A percentile compares a stretch with the other conserved stretches of the same genome.
Evolutionary conservation across 1,140 invertebrate genomes (phyloP).

Genomic region (Contarinia nasturtii): DNA sequence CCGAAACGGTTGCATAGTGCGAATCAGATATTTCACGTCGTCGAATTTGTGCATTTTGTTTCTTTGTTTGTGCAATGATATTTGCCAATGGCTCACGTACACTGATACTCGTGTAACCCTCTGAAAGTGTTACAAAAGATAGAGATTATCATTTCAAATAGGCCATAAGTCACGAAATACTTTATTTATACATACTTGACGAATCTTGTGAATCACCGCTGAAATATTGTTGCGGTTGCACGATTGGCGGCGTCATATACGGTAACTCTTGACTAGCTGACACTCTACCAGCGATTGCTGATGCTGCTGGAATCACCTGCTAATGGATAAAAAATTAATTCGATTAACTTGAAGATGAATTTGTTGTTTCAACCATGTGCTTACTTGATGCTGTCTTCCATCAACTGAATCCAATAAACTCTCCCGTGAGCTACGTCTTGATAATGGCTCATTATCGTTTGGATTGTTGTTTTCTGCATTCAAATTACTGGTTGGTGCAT

Average conservation of each 20-base stretch:
- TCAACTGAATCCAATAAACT: background rate
- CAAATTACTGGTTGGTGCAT: background rate
- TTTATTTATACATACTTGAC: constrained; percentile 38
- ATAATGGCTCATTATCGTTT: constrained; percentile 6
- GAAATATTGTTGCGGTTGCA: constrained; percentile 38
- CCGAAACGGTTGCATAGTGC: constrained; percentile 66
- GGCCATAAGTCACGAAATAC: background rate
- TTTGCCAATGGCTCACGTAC: constrained; percentile 68
- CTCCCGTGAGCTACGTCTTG: constrained; percentile 9
- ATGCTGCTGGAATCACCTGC: constrained; percentile 48
- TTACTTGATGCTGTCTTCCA: background rate
- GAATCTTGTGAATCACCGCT: constrained; percentile 74
- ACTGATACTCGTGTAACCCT: constrained; percentile 79
- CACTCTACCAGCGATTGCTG: constrained; percentile 62
- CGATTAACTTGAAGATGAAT: too few species aligned
- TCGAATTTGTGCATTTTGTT: constrained; percentile 23
- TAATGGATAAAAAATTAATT: background rate
- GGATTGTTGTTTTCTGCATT: background rate
- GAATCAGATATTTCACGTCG: constrained; percentile 29
- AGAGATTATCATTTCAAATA: background rate
- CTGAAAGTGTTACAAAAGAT: constrained; percentile 25
- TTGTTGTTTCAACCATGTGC: background rate
- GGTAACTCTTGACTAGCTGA: constrained; percentile 73
- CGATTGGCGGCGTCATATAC: constrained; percentile 69
- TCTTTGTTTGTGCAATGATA: constrained; percentile 38